Evolutionary conservation across 2,113 vertebrate species (phyloP), one percentile per base, ranked within the genome.

Genomic region (Mola mola): DNA sequence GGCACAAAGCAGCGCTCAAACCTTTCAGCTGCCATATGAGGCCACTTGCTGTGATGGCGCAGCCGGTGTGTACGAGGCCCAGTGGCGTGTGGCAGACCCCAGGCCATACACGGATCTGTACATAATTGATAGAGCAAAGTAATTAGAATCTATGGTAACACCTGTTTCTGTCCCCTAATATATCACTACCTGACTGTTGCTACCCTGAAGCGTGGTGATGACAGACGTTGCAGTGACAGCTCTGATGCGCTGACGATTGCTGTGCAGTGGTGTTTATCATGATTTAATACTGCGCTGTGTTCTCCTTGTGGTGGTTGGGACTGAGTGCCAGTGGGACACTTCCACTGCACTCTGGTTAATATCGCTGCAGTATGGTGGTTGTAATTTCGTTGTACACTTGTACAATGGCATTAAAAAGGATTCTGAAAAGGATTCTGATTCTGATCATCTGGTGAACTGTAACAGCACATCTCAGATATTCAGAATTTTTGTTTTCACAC

Each of bases 41-140:
- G 64, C 60, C 36, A 8, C 67, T 85, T 8, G 82, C 75, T 81
- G 80, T 51, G 70, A 51, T 57, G 67, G 62, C 60, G 72, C 58
- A 57, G 60, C 25, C 33, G 64, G 64, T 58, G 77, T 70, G 81
- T 51, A 69, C 62, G 75, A 75, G 75, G 78, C 56, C 59, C 78
- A 81, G 66, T 59, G 63, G 76, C 71, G 79, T 59, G 83, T 72
- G 66, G 44, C 62, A 72, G 62, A 88, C 90, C 83, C 73, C 52
- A 22, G 87, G 89, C 83, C 75, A 80, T 87, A 82, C 58, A 75
- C 58, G 76, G 69, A 73, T 88, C 74, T 82, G 66, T 76, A 76
- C 85, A 87, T 91, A 90, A 92, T 91, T 92, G 88, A 91, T 91
- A 80, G 90, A 90, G 83, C 67, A 85, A 86, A 85, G 85, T 92